Evolutionary conservation across 2,797 vertebrate species (phyloP).

Genomic region (Bucorvus abyssinicus): DNA sequence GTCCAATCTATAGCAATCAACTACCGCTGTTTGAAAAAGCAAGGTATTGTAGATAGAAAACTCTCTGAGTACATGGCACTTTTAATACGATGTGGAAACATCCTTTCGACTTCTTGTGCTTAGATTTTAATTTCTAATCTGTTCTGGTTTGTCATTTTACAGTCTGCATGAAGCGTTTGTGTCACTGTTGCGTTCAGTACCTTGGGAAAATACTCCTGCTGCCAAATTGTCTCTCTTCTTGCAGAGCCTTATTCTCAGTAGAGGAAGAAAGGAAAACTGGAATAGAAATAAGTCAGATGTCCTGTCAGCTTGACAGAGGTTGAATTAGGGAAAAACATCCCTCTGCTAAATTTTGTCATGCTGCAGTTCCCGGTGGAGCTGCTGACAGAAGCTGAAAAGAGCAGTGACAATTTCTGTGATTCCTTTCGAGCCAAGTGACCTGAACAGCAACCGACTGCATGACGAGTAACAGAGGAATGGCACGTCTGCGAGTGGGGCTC

Average conservation of each 20-base stretch:
- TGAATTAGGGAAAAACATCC: not conserved
- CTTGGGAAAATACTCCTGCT: not conserved
- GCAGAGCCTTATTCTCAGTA: not conserved
- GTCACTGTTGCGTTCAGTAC: not conserved
- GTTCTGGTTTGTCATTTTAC: not conserved
- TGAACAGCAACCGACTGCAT: not conserved
- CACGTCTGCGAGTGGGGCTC: not conserved
- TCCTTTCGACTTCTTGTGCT: not conserved
- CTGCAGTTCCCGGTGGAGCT: not conserved
- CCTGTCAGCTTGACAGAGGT: not conserved
- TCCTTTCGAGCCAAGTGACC: not conserved
- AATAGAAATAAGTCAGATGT: not conserved
- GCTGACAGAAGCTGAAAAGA: not conserved
- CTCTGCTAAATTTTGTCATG: not conserved
- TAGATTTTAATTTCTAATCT: not conserved
- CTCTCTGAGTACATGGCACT: not conserved
- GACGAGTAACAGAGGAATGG: not conserved
- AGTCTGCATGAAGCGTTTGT: fast-evolving
- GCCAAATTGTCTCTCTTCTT: not conserved
- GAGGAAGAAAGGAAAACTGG: not conserved
- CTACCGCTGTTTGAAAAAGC: not conserved
- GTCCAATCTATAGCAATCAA: not conserved
- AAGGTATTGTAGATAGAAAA: not conserved
- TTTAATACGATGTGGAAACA: not conserved
- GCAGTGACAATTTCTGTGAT: not conserved